Conservation (phyloP, 2,888 invertebrate genomes). For the Acrobasis suavella region DNA sequence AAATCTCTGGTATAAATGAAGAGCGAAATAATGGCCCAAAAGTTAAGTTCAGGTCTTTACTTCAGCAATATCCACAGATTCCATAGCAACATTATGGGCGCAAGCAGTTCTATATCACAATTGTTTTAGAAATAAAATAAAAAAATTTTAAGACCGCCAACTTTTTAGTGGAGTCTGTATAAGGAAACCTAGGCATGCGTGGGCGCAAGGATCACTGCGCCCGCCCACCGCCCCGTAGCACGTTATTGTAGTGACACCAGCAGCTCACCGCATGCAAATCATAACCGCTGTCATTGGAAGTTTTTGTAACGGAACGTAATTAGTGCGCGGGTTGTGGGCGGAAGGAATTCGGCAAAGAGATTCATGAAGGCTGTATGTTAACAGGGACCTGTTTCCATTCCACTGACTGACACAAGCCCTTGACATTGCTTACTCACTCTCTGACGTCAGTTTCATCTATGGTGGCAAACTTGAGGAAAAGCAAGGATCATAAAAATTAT, state of each 20-base stretch:
- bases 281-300: constrained; percentile 59
- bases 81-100: too few relatives aligned
- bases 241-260: constrained; percentile 48
- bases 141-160: constrained; percentile 9
- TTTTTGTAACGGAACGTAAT: constrained; percentile 51
- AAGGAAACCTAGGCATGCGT: constrained; percentile 18
- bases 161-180: background rate
- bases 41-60: too few relatives aligned
- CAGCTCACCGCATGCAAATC: constrained; percentile 61
- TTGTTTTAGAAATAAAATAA: constrained; percentile 2
- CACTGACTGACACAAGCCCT: too few relatives aligned
- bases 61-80: too few relatives aligned
- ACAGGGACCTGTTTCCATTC: background rate
- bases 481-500: too few relatives aligned
- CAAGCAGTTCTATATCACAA: background rate
- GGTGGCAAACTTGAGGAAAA: too few relatives aligned
- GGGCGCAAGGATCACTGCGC: constrained; percentile 33
- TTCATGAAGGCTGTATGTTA: background rate
- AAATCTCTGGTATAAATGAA: too few relatives aligned
- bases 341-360: constrained; percentile 6
- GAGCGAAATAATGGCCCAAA: too few relatives aligned
- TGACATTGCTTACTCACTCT: too few relatives aligned
- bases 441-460: too few relatives aligned
- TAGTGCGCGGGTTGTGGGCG: constrained; percentile 18
- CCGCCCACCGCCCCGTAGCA: constrained; percentile 29